Evolutionary conservation across 2,888 invertebrate genomes (phyloP).

Genomic region (Oscheius sp.): DNA sequence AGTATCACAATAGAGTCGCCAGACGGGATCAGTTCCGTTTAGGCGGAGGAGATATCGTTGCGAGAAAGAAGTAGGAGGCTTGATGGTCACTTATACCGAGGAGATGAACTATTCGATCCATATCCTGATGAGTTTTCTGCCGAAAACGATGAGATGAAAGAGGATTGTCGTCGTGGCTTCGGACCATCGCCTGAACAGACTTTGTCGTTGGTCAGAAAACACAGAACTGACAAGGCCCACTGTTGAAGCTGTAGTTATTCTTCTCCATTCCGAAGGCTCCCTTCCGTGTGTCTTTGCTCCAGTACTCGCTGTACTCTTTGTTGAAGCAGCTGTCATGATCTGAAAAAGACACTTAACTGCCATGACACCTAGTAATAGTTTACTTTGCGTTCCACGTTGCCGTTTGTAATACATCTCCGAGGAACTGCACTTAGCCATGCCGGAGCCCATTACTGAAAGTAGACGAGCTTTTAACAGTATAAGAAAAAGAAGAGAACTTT

Average conservation of each 20-base stretch:
- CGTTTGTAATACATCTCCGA: conserved; percentile 35
- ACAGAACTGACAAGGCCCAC: conserved; percentile 22
- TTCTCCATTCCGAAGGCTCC: conserved; percentile 21
- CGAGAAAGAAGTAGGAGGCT: neutral
- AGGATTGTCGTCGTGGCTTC: conserved; percentile 23
- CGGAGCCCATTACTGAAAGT: conserved; percentile 33
- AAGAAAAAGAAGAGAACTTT: neutral
- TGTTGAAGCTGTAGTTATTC: conserved; percentile 32
- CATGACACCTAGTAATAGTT: neutral
- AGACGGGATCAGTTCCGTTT: neutral
- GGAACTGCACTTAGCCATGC: conserved; percentile 35
- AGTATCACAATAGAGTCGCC: conserved; percentile 22
- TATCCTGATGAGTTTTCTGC: conserved; percentile 23
- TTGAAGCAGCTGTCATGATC: conserved; percentile 29
- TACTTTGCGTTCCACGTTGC: conserved; percentile 22
- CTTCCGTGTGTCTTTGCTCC: conserved; percentile 24
- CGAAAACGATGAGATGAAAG: conserved; percentile 22
- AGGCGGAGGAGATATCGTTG: conserved; percentile 5
- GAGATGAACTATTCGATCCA: neutral
- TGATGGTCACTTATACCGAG: conserved; percentile 4
- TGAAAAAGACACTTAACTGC: neutral
- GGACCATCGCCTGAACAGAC: neutral
- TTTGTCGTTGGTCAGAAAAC: neutral
- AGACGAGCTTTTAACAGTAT: neutral
- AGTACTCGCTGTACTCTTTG: conserved; percentile 37